phyloP scores from a whole-genome alignment of 1,140 invertebrate genomes.

The Aleiodes sp. region DNA sequence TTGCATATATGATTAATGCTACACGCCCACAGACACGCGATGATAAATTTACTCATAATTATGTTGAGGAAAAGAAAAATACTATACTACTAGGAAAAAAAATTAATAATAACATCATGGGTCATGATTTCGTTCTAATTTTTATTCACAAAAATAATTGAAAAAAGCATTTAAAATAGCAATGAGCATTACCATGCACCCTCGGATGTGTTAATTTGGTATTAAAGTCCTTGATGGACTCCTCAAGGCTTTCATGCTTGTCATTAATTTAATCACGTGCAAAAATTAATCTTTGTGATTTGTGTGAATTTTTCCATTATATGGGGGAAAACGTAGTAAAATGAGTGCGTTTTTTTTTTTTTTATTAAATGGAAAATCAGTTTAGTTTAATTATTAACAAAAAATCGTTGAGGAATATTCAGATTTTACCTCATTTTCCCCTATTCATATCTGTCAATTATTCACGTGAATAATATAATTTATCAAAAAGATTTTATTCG shows the following conservation, averaged over 20 bases:
- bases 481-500: too few species aligned
- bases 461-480: too few species aligned
- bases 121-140: background rate
- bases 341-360: too few species aligned
- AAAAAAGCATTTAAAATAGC: background rate
- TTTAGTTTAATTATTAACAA: too few species aligned
- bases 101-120: too few species aligned
- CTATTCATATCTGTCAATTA: too few species aligned
- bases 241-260: background rate
- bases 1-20: background rate
- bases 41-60: background rate
- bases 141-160: background rate
- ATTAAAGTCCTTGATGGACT: conserved; percentile 10
- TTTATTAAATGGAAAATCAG: too few species aligned
- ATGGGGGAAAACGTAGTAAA: too few species aligned
- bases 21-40: conserved; percentile 13
- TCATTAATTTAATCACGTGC: conserved; percentile 12
- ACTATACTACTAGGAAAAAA: background rate
- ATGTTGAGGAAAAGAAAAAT: background rate
- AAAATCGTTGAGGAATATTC: too few species aligned
- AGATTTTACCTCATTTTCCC: too few species aligned
- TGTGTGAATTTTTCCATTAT: background rate
- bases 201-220: background rate
- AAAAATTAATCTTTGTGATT: background rate
- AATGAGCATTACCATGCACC: too few species aligned